A percentile compares a stretch with the other conserved stretches of the same genome.
These are phyloP conservation scores for Sarcophaga carnaria DNA, from an alignment of 2,888 invertebrate species.

Conservation along the genomic window DNA sequence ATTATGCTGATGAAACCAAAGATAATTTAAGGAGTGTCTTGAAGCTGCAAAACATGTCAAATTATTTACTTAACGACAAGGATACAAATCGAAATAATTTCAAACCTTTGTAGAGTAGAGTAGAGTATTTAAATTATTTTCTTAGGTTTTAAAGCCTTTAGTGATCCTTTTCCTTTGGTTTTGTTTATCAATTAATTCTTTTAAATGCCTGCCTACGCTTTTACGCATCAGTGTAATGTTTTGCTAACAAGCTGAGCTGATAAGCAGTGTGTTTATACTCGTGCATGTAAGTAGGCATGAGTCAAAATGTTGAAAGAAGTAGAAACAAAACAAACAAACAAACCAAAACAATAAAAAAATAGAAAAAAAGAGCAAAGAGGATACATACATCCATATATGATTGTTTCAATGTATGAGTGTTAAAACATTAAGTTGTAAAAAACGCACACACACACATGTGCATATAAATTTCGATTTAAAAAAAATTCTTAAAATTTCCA, in stretches of 20 bases:
- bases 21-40: too few relatives aligned
- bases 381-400: not conserved
- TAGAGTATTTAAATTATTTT: too few relatives aligned
- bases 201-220: slow-evolving; percentile 3
- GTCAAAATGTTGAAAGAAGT: not conserved
- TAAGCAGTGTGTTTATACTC: not conserved
- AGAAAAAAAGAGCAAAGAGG: not conserved
- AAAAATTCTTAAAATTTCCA: slow-evolving; percentile 42
- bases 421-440: slow-evolving; percentile 5
- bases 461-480: not conserved
- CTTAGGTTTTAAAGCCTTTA: too few relatives aligned
- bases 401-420: not conserved
- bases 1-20: too few relatives aligned
- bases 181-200: not conserved
- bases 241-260: not conserved
- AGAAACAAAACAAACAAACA: not conserved
- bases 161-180: not conserved
- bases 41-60: too few relatives aligned
- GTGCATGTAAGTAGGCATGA: not conserved
- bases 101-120: too few relatives aligned
- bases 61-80: too few relatives aligned
- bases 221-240: not conserved
- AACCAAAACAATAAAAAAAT: not conserved
- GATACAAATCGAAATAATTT: too few relatives aligned
- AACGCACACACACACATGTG: not conserved